Base-by-base conservation (phyloP, 2,113 vertebrate genomes). In the Arenaria interpres region DNA sequence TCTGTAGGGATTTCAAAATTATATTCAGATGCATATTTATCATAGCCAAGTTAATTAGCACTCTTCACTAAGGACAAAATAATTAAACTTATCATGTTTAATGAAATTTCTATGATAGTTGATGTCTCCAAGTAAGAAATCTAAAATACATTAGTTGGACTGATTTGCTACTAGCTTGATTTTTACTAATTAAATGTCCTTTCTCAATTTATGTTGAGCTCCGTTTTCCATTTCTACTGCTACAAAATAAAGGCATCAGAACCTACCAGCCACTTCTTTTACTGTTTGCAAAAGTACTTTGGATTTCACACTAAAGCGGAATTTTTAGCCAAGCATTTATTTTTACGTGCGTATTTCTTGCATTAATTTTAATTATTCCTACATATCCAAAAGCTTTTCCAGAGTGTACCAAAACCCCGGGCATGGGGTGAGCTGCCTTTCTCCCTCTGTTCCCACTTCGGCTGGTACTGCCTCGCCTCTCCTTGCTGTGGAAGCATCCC, bases 51-150 rank as follows among this genome's bases (percentile, higher is more conserved):
- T 94, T 94, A 98, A 97, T 97, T 97, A 97, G 62, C 91, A 72
- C 46, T 83, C 66, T 93, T 93, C 91, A 89, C 75, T 89, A 90
- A 96, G 91, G 82, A 96, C 48, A 95, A 96, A 98, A 95, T 97
- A 97, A 98, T 98, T 95, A 97, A 97, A 95, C 84, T 96, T 93
- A 96, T 97, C 72, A 90, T 92, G 85, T 92, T 97, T 95, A 97
- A 96, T 97, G 93, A 95, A 89, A 76, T 96, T 97, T 97, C 93
- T 79, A 33, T 69, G 76, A 84, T 97, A 97, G 95, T 60, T 96
- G 67, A 89, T 88, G 95, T 94, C 89, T 94, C 86, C 91, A 63
- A 95, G 57, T 68, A 95, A 93, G 92, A 97, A 95, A 92, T 91
- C 77, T 85, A 94, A 96, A 97, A 96, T 79, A 68, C 53, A 91